Evolutionary conservation across 2,888 invertebrate species (phyloP).

Genomic region (Mamestra brassicae): DNA sequence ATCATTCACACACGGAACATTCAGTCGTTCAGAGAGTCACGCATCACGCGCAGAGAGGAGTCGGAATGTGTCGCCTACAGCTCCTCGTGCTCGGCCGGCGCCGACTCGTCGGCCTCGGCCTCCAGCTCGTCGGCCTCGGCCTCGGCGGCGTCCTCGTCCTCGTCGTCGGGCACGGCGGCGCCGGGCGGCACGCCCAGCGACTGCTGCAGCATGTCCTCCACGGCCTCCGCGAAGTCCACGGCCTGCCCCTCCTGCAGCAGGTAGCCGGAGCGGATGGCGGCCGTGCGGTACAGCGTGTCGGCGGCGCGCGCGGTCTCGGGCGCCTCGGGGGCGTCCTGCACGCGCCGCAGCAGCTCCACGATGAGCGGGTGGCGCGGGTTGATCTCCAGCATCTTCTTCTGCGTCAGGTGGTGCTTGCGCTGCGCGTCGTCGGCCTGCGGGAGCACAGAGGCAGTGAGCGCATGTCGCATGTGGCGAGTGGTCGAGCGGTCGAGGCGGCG

Average conservation of each 20-base stretch:
- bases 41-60: conserved; percentile 24
- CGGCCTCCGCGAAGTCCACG: conserved; percentile 96
- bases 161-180: conserved; percentile 87
- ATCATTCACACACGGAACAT: conserved; percentile 31
- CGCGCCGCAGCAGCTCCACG: conserved; percentile 95
- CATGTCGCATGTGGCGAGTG: conserved; percentile 79
- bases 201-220: conserved; percentile 97
- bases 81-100: conserved; percentile 36
- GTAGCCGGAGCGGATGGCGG: conserved; percentile 95
- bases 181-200: conserved; percentile 94
- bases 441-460: conserved; percentile 67
- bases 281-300: conserved; percentile 95
- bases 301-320: conserved; percentile 96
- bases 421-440: conserved; percentile 96
- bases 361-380: conserved; percentile 99
- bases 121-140: conserved; percentile 60
- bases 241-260: conserved; percentile 92
- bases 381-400: conserved; percentile 99
- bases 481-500: too few relatives aligned
- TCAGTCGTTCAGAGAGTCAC: conserved; percentile 75
- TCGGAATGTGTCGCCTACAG: conserved; percentile 16
- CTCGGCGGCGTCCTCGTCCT: conserved; percentile 55
- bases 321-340: conserved; percentile 95
- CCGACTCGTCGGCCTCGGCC: conserved; percentile 18
- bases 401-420: conserved; percentile 96